Percentiles rank a stretch among this genome's conserved stretches.
Conservation (phyloP, 2,113 vertebrate species). For the Campylorhamphus procurvoides region DNA sequence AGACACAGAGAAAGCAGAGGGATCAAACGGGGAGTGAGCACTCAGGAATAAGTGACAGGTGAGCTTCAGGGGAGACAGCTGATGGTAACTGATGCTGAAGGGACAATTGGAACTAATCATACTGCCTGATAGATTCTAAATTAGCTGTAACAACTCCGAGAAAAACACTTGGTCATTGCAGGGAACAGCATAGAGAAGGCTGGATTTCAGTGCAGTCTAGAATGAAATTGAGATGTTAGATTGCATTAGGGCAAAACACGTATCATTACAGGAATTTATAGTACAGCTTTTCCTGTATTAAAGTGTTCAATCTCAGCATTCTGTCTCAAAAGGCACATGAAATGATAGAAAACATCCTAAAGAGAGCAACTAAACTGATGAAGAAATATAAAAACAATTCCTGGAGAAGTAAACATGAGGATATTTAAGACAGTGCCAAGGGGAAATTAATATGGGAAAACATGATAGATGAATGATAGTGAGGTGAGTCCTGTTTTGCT, state of each 20-base stretch:
- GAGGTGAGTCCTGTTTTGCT: background rate
- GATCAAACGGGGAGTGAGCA: background rate
- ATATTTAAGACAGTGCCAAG: background rate
- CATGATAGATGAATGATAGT: background rate
- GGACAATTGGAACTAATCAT: conserved; percentile 70
- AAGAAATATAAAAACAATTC: conserved; percentile 20
- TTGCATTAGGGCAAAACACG: conserved; percentile 48
- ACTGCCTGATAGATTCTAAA: conserved; percentile 61
- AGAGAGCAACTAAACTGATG: background rate
- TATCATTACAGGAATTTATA: conserved; percentile 20
- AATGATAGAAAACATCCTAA: conserved; percentile 10
- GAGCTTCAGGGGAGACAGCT: conserved; percentile 52
- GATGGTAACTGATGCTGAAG: conserved; percentile 66
- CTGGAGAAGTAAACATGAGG: background rate
- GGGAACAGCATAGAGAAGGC: conserved; percentile 9
- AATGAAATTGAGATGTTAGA: conserved; percentile 56
- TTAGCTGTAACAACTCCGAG: conserved; percentile 42
- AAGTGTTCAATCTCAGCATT: conserved; percentile 12
- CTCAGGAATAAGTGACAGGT: conserved; percentile 48
- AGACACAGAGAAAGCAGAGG: background rate
- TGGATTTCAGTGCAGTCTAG: background rate
- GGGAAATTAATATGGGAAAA: conserved; percentile 17
- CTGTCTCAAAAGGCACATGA: background rate
- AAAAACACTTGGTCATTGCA: conserved; percentile 31
- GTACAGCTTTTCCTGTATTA: background rate